Conservation (phyloP, 2,113 vertebrate species). For the Coturnix japonica region DNA sequence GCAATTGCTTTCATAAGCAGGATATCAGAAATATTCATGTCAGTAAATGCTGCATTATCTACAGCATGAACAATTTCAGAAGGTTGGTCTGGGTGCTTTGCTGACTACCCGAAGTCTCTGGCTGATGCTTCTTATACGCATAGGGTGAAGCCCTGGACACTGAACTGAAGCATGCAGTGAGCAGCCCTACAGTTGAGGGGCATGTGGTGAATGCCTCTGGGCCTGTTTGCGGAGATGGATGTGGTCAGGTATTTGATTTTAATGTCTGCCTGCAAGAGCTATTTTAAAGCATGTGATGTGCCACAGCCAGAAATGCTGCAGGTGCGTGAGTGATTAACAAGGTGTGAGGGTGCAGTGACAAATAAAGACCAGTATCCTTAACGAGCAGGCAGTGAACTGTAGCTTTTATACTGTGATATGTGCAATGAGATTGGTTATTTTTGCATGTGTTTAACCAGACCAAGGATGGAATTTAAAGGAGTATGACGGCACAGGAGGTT, state of each 20-base stretch:
- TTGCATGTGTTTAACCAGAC: not conserved
- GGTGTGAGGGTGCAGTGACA: not conserved
- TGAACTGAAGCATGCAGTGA: not conserved
- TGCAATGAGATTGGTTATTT: not conserved
- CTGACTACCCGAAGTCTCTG: not conserved
- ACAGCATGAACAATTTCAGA: not conserved
- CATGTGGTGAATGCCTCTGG: not conserved
- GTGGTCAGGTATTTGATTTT: not conserved
- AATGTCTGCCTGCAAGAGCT: not conserved
- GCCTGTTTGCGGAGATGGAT: not conserved
- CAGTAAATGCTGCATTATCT: not conserved
- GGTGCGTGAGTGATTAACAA: not conserved
- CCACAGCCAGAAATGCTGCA: not conserved
- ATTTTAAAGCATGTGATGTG: not conserved
- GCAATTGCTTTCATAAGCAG: slow-evolving; percentile 5
- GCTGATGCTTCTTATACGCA: not conserved
- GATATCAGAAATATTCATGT: not conserved
- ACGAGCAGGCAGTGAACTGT: not conserved
- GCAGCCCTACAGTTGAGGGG: not conserved
- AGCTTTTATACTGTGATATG: not conserved
- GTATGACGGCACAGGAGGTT: not conserved
- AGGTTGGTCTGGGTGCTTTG: not conserved
- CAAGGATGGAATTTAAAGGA: not conserved
- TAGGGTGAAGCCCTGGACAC: not conserved
- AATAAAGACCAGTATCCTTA: not conserved